A percentile compares a stretch with the other conserved stretches of the same genome.
These are phyloP conservation scores for Oxyteleia sp. DNA, from an alignment of 2,888 invertebrate species.

Conservation along the genomic window DNA sequence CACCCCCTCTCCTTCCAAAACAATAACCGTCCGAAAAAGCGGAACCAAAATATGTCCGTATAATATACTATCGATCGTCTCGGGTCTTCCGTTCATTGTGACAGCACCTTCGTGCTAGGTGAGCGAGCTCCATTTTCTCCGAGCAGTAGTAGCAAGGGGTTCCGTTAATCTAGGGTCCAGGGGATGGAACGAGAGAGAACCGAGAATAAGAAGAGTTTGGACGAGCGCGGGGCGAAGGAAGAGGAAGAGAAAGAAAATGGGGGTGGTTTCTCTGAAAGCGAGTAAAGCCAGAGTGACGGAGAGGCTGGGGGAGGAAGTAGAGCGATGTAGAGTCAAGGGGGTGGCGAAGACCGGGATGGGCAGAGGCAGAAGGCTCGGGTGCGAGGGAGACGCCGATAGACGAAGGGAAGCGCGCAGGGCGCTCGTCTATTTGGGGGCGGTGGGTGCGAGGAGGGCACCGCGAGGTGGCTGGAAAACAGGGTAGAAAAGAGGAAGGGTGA, in stretches of 20 bases:
- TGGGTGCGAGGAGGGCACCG: constrained; percentile 72
- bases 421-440: constrained; percentile 46
- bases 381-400: constrained; percentile 43
- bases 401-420: constrained; percentile 53
- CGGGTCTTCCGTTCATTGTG: constrained; percentile 72
- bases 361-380: constrained; percentile 21
- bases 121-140: constrained; percentile 83
- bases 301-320: too few species aligned
- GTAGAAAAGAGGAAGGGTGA: constrained; percentile 67
- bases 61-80: constrained; percentile 68
- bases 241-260: constrained; percentile 76
- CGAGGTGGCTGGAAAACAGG: constrained; percentile 72
- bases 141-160: constrained; percentile 80
- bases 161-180: constrained; percentile 86
- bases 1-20: too few species aligned
- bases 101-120: constrained; percentile 84
- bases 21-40: constrained; percentile 37
- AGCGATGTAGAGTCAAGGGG: too few species aligned
- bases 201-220: constrained; percentile 63
- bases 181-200: constrained; percentile 76
- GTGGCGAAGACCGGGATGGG: constrained; percentile 72
- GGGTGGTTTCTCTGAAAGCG: constrained; percentile 76
- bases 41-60: constrained; percentile 63
- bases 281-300: too few species aligned
- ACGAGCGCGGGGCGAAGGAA: constrained; percentile 37